Base-by-base conservation (phyloP, 2,113 vertebrate genomes). In the Urocynchramus pylzowi region DNA sequence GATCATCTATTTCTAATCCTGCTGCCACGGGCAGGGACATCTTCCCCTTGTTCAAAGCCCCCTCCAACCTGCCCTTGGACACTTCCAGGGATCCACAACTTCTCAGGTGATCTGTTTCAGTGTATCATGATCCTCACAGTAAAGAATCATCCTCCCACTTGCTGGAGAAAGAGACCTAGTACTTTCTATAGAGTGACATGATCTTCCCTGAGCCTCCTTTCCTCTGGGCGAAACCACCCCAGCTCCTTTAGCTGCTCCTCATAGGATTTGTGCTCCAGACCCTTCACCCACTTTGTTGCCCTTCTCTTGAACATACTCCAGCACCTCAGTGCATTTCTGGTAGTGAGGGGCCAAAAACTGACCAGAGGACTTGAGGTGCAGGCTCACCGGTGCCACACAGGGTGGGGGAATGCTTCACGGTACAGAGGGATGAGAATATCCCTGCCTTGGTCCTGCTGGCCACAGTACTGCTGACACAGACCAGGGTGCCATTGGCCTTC, bases 341-440 rank as follows among this genome's bases (percentile, higher is more conserved):
- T 6, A 56, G 9, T 22, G 26, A 68, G 7, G 7, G 30, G 1
- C 7, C n/a, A 31, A 74, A 47, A 84, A 26, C 30, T 42, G n/a
- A 42, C 47, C 11, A 13, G 5, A 28, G 15, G 8, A 41, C 30
- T 37, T 19, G 31, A 61, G 30, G 27, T 37, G 19, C 17, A n/a
- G n/a, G 31, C 15, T 35, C 28, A 30, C 33, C 52, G 31, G 24
- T 10, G 12, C 9, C 1, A 0, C 31, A 49, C 18, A 4, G 26
- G 21, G 4, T 16, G 1, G 6, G 12, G 15, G 8, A 31, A 63
- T 17, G 26, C 18, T 31, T 19, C 54, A 47, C 11, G 33, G 41
- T 31, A 15, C 22, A 42, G 39, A 9, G 6, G 7, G 8, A 74
- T 11, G 8, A 41, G 54, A 35, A 23, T 19, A 54, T 49, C 1